These are phyloP conservation scores for Oreochromis aureus DNA, from an alignment of 2,113 vertebrate species.

Conservation along the genomic window DNA sequence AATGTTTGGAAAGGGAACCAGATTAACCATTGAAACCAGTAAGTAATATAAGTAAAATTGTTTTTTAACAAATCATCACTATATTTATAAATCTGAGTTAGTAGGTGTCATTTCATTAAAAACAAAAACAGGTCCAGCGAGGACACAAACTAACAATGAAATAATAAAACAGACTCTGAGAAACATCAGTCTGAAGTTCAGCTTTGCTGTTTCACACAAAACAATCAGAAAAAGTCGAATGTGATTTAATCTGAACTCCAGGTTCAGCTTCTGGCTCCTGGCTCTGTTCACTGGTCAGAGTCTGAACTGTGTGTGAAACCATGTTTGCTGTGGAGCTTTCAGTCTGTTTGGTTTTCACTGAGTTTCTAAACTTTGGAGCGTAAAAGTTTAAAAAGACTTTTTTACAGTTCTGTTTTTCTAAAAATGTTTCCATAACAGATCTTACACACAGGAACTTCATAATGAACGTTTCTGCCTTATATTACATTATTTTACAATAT, in stretches of 20 bases:
- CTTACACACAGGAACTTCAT: accelerated
- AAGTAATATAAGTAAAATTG: background rate
- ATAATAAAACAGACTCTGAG: background rate
- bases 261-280: accelerated
- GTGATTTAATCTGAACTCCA: accelerated
- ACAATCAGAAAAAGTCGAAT: accelerated
- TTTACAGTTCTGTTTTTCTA: accelerated
- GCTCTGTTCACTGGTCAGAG: accelerated
- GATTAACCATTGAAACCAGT: background rate
- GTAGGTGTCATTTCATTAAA: too few species aligned
- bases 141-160: background rate
- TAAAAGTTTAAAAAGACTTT: background rate
- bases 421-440: accelerated
- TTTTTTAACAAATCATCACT: background rate
- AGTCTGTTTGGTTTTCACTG: accelerated
- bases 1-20: background rate
- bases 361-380: accelerated
- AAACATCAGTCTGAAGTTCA: accelerated
- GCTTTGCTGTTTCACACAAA: background rate
- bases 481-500: background rate
- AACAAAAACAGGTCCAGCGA: background rate
- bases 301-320: background rate
- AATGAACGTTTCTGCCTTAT: accelerated
- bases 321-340: background rate
- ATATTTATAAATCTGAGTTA: too few species aligned